Percentiles rank a stretch among this genome's conserved stretches.
phyloP scores from a whole-genome alignment of 2,797 vertebrate species.

The Mionectes olivaceus region DNA sequence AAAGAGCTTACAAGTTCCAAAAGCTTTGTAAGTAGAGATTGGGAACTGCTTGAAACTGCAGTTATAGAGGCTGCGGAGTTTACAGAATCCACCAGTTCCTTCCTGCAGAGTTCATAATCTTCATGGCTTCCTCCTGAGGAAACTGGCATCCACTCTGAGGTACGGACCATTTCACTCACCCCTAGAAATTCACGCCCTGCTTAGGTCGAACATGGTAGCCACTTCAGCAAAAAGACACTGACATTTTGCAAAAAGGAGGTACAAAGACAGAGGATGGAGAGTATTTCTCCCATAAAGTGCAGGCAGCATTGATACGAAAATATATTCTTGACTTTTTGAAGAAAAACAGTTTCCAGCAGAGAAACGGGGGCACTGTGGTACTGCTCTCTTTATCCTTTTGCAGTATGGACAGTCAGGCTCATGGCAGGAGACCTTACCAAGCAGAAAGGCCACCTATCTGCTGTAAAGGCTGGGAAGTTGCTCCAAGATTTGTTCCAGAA shows the following conservation, averaged over 20 bases:
- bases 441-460: not conserved
- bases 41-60: not conserved
- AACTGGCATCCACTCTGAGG: not conserved
- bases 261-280: not conserved
- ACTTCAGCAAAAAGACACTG: not conserved
- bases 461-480: not conserved
- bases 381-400: not conserved
- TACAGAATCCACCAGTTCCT: constrained; percentile 21
- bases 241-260: not conserved
- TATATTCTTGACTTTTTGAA: not conserved
- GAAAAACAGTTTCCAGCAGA: not conserved
- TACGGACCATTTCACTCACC: not conserved
- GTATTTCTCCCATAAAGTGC: not conserved
- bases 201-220: accelerated
- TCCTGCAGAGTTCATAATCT: constrained; percentile 8
- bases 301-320: not conserved
- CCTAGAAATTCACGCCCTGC: not conserved
- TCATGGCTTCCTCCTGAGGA: not conserved
- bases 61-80: not conserved
- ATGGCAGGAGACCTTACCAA: not conserved
- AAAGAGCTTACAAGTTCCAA: constrained; percentile 46
- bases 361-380: not conserved
- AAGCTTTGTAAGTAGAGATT: constrained; percentile 22
- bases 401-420: not conserved
- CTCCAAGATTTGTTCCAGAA: not conserved